phyloP scores from a whole-genome alignment of 2,888 invertebrate genomes.

The Callimorpha dominula region DNA sequence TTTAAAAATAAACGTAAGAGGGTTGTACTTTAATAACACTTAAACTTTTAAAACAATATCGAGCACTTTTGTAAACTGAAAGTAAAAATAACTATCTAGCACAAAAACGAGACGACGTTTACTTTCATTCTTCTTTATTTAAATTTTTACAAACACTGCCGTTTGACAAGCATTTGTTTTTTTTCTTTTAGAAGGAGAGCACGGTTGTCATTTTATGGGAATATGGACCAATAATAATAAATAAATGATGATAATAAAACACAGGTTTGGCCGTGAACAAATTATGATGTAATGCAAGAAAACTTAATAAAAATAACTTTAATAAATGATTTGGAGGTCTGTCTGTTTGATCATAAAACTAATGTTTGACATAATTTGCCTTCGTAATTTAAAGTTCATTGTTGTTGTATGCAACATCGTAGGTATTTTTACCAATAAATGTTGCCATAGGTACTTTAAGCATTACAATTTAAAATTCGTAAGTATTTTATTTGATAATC shows the following conservation, averaged over 20 bases:
- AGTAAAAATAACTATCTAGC: slow-evolving; percentile 38
- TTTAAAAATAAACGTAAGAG: slow-evolving; percentile 30
- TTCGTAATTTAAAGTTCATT: background rate
- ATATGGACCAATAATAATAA: slow-evolving; percentile 1
- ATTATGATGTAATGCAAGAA: slow-evolving; percentile 10
- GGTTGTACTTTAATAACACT: slow-evolving; percentile 21
- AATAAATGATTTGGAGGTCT: slow-evolving; percentile 12
- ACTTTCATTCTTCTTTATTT: slow-evolving; percentile 45
- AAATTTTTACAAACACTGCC: slow-evolving; percentile 22
- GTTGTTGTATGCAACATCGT: background rate
- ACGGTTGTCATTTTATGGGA: slow-evolving; percentile 2
- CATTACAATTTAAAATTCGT: background rate
- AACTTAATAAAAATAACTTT: slow-evolving; percentile 10
- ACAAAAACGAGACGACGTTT: slow-evolving; percentile 33
- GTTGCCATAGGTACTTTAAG: background rate
- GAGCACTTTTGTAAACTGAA: slow-evolving; percentile 33
- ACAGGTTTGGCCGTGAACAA: slow-evolving; percentile 2
- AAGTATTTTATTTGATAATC: background rate
- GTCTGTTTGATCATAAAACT: background rate
- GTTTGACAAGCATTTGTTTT: slow-evolving; percentile 11
- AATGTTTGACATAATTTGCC: slow-evolving; percentile 5
- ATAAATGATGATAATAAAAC: background rate
- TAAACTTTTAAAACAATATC: slow-evolving; percentile 15
- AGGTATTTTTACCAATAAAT: background rate
- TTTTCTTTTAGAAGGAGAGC: background rate